These are phyloP conservation scores for Oncorhynchus nerka DNA, from an alignment of 2,113 vertebrate species.

Conservation along the genomic window DNA sequence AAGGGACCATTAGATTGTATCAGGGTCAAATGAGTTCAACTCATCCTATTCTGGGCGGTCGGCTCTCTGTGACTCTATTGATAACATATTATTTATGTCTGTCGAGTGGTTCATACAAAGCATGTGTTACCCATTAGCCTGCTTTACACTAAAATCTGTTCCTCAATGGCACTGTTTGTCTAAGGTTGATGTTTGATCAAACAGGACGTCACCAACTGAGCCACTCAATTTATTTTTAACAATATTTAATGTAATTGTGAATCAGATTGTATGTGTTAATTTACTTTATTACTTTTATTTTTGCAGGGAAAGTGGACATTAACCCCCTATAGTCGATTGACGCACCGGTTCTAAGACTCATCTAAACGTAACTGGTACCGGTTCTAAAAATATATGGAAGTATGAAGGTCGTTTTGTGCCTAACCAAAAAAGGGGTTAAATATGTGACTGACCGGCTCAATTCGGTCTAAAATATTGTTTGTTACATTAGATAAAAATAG, in stretches of 20 bases:
- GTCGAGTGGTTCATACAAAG: not conserved
- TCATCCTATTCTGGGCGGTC: not conserved
- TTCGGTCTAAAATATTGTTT: too few species aligned
- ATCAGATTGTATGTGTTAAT: not conserved
- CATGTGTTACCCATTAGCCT: constrained; percentile 21
- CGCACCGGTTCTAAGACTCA: too few species aligned
- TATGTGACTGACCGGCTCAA: too few species aligned
- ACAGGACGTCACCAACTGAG: constrained; percentile 11
- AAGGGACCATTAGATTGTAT: not conserved
- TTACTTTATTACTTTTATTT: too few species aligned
- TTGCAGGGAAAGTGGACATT: too few species aligned
- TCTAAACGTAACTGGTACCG: too few species aligned
- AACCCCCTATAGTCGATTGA: too few species aligned
- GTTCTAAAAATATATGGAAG: too few species aligned
- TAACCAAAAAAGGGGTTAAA: too few species aligned
- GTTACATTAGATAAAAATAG: too few species aligned
- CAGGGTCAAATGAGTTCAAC: constrained; percentile 10
- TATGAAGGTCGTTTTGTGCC: too few species aligned
- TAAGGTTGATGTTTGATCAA: constrained; percentile 6
- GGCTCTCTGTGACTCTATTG: constrained; percentile 28
- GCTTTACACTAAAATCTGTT: constrained; percentile 11
- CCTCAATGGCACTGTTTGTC: constrained; percentile 29
- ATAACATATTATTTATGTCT: constrained; percentile 15
- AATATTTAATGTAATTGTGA: constrained; percentile 6
- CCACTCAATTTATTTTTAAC: not conserved